Conservation (phyloP, 2,888 invertebrate species). For the Dilophus febrilis region DNA sequence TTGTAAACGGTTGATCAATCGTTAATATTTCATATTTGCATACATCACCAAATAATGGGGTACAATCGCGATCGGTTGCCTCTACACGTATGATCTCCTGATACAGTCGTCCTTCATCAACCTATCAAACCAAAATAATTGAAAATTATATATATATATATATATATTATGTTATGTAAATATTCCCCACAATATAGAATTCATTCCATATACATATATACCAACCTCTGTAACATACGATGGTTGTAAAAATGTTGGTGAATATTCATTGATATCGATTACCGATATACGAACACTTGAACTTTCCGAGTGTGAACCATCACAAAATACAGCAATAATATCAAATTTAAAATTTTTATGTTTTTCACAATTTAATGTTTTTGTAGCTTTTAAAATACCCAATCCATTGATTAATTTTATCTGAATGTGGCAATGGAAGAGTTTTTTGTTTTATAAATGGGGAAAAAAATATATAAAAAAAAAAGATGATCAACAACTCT, state of each 20-base stretch:
- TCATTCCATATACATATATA: background rate
- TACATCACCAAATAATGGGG: constrained; percentile 84
- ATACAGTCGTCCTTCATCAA: constrained; percentile 81
- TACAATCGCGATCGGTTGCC: constrained; percentile 86
- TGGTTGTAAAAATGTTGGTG: constrained; percentile 78
- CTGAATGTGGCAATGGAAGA: constrained; percentile 27
- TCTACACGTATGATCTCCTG: constrained; percentile 81
- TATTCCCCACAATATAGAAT: no score
- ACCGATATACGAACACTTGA: constrained; percentile 89
- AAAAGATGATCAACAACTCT: constrained; percentile 12
- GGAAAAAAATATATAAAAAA: background rate
- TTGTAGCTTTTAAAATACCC: constrained; percentile 60
- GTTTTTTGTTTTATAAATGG: background rate
- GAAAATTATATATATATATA: no score
- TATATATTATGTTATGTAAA: no score
- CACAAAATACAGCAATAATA: constrained; percentile 84
- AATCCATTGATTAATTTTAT: constrained; percentile 61
- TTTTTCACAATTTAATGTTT: constrained; percentile 83
- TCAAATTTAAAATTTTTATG: constrained; percentile 89
- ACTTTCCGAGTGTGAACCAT: constrained; percentile 66
- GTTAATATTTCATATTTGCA: constrained; percentile 96
- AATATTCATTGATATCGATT: constrained; percentile 90
- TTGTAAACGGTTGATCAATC: constrained; percentile 74
- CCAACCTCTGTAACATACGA: constrained; percentile 64
- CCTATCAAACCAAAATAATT: constrained; percentile 15